Conservation (phyloP, 2,797 vertebrate species). For the Lateolabrax maculatus region DNA sequence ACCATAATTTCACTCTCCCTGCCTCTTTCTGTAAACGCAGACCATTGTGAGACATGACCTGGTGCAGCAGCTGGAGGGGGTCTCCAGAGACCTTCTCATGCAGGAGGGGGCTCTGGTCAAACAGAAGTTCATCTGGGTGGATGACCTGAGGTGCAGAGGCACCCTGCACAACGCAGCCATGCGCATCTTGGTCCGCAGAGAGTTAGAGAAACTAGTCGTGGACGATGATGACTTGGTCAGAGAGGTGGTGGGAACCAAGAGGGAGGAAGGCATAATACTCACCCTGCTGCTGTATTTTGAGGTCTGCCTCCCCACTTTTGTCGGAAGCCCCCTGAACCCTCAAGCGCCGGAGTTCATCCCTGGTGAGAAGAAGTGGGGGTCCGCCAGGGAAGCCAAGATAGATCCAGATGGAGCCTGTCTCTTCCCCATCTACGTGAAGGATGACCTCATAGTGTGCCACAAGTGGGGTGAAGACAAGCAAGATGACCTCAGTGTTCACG, state of each 20-base stretch:
- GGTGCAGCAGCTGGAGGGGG: conserved; percentile 72
- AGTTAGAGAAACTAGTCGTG: conserved; percentile 61
- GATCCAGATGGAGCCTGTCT: conserved; percentile 74
- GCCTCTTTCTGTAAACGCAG: conserved; percentile 41
- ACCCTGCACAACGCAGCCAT: conserved; percentile 82
- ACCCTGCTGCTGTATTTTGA: conserved; percentile 85
- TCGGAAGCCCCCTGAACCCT: conserved; percentile 67
- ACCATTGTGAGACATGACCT: conserved; percentile 82
- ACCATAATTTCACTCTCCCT: background rate
- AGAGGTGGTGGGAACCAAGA: conserved; percentile 79
- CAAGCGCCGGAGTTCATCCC: conserved; percentile 81
- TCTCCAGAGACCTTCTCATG: conserved; percentile 68
- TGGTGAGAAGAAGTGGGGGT: conserved; percentile 58
- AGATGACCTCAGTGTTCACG: conserved; percentile 78
- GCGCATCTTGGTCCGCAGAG: conserved; percentile 76
- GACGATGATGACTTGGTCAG: conserved; percentile 75
- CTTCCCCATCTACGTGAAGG: conserved; percentile 83
- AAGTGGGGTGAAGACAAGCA: conserved; percentile 82
- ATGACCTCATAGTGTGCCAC: conserved; percentile 71
- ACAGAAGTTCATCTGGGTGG: conserved; percentile 79
- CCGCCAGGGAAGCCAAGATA: conserved; percentile 4
- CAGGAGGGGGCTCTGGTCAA: conserved; percentile 71
- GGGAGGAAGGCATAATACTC: conserved; percentile 80
- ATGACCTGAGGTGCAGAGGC: conserved; percentile 76
- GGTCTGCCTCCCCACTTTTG: conserved; percentile 81